These are phyloP conservation scores for Arvicanthis niloticus DNA, from an alignment of 2,113 vertebrate species.

Conservation along the genomic window DNA sequence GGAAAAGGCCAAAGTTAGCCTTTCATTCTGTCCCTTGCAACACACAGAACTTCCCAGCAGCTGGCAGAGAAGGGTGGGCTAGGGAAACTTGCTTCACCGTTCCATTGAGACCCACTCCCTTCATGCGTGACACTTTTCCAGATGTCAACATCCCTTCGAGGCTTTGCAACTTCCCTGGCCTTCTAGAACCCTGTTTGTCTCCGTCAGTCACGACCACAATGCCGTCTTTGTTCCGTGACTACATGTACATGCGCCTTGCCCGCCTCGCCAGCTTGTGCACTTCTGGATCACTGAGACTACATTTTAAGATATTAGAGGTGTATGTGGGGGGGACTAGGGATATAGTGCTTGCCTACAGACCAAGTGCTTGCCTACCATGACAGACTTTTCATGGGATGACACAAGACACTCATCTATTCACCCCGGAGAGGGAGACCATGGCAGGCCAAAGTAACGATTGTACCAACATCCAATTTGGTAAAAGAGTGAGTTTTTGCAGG, in stretches of 20 bases:
- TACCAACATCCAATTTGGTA: background rate
- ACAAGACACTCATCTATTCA: background rate
- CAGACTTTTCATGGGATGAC: background rate
- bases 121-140: constrained; percentile 23
- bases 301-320: background rate
- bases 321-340: background rate
- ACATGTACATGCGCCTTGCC: background rate
- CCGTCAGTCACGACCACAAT: background rate
- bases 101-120: constrained; percentile 5
- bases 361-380: background rate
- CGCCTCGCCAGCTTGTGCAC: background rate
- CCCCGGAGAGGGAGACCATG: background rate
- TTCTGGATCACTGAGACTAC: background rate
- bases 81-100: background rate
- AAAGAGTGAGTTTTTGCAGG: background rate
- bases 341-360: too few species aligned
- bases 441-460: background rate
- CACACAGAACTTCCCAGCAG: constrained; percentile 32
- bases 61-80: background rate
- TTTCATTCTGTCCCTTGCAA: constrained; percentile 1
- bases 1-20: background rate
- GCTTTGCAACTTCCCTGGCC: background rate
- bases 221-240: constrained; percentile 17
- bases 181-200: constrained; percentile 28
- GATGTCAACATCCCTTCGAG: constrained; percentile 2